Evolutionary conservation across 2,888 invertebrate genomes (phyloP), one percentile per base, ranked within the genome.

Genomic region (Capitulum mitella): DNA sequence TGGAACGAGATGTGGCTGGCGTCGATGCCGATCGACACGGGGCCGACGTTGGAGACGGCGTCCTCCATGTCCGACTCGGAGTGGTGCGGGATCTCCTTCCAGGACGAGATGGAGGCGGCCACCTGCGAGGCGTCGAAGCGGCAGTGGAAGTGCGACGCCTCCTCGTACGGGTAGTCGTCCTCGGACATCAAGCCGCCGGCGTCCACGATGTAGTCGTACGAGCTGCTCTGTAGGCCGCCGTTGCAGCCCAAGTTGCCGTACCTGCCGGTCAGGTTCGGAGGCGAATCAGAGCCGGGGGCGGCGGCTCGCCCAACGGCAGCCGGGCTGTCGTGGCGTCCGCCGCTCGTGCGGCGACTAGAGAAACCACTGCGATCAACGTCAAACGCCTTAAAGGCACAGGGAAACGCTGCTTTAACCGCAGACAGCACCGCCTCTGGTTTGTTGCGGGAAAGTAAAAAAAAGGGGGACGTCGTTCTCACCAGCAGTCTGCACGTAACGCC

Each of bases 241-340:
- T 92, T 91, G 87, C 96, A 97, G 78, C 96, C 96, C 84, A 93
- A 91, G 87, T 96, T 96, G 70, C 93, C 95, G 85, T 92, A 96
- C 81, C 89, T 88, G 58, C n/a, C n/a, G n/a, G n/a, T n/a, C n/a
- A n/a, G n/a, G n/a, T n/a, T n/a, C n/a, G n/a, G n/a, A n/a, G n/a
- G n/a, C n/a, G n/a, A n/a, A n/a, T n/a, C n/a, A n/a, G n/a, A n/a
- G n/a, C n/a, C n/a, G n/a, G n/a, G n/a, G n/a, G n/a, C n/a, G n/a
- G n/a, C n/a, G n/a, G n/a, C n/a, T n/a, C n/a, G n/a, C n/a, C n/a
- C n/a, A n/a, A n/a, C n/a, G n/a, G n/a, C n/a, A n/a, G n/a, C n/a
- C n/a, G n/a, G n/a, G n/a, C n/a, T n/a, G n/a, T n/a, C n/a, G n/a
- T n/a, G n/a, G n/a, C n/a, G n/a, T n/a, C n/a, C n/a, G n/a, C n/a